Base-by-base conservation (phyloP, 92 coral and sea anemone genomes). In the Zoanthus sansibaricus region DNA sequence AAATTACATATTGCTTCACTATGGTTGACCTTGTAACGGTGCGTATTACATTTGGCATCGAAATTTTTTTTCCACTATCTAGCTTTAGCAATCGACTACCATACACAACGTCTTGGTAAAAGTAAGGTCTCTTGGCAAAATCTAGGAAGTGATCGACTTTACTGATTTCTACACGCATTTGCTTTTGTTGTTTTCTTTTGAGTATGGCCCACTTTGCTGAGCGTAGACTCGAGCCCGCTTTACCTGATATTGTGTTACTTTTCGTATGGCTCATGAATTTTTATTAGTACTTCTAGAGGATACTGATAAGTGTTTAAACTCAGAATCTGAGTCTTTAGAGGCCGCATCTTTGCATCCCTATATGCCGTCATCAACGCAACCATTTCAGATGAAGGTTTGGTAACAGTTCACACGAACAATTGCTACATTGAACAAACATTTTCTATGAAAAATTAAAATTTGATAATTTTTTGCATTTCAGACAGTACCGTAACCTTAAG, bases 251-350 rank as follows among this genome's bases (percentile, higher is more conserved):
- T 68, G 31, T 11, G 87, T 67, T 42, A 54, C 48, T 72, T 82
- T 72, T 61, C 93, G 52, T 90, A 90, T 1, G 93, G 77, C 62
- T 90, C 90, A 87, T 90, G 93, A 14, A 89, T 37, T 52, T 89
- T 84, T 69, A 74, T 83, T 51, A 89, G 76, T 88, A 52, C 48
- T 76, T 61, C 55, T 21, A 84, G 25, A 59, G 92, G 69, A 75
- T 89, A 89, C 47, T 86, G 64, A 79, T 33, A 89, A 37, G 89
- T 79, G 72, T 89, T 77, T 14, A 89, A 37, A 70, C 92, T 89
- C 30, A 89, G 90, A 71, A 89, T 89, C 77, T 89, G 92, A 33
- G 71, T 66, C 86, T 87, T 87, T 55, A 87, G 90, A 51, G 76
- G 33, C 78, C 91, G 67, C 30, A 82, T 71, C 37, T 51, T 71